phyloP scores from a whole-genome alignment of 1,140 invertebrate species.

The Plectus sambesii region DNA sequence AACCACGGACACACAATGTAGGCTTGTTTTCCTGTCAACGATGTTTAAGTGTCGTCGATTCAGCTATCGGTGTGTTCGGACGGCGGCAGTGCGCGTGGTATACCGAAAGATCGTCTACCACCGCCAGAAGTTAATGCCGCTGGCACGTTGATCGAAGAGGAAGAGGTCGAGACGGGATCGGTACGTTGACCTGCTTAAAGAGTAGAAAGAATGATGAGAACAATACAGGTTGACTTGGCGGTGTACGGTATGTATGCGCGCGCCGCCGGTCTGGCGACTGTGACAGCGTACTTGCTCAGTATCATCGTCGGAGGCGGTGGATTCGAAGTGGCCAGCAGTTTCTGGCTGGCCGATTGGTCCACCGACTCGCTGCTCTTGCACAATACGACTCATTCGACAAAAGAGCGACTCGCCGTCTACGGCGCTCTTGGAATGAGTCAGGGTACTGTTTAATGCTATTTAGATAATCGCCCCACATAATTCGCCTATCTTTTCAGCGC shows the following conservation, averaged over 20 bases:
- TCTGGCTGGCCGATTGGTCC: slow-evolving; percentile 48
- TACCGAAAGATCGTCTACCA: too few relatives aligned
- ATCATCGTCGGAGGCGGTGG: slow-evolving; percentile 32
- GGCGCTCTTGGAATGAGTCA: slow-evolving; percentile 38
- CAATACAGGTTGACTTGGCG: slow-evolving; percentile 32
- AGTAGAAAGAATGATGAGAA: background rate
- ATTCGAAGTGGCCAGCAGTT: slow-evolving; percentile 38
- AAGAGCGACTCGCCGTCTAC: slow-evolving; percentile 33
- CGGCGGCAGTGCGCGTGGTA: too few relatives aligned
- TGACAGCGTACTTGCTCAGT: slow-evolving; percentile 28
- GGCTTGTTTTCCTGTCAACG: too few relatives aligned
- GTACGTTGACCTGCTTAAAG: slow-evolving; percentile 13
- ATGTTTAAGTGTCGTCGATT: too few relatives aligned
- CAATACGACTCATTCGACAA: slow-evolving; percentile 10
- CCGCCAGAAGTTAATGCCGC: too few relatives aligned
- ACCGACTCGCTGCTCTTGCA: slow-evolving; percentile 35
- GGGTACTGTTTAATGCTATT: slow-evolving; percentile 16
- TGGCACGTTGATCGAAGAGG: slow-evolving; percentile 28
- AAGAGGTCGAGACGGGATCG: slow-evolving; percentile 37
- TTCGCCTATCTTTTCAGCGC: slow-evolving; percentile 29
- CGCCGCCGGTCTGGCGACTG: slow-evolving; percentile 36
- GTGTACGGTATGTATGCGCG: slow-evolving; percentile 46
- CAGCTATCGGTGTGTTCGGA: too few relatives aligned
- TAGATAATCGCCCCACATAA: background rate
- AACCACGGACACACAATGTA: too few relatives aligned